phyloP scores from a whole-genome alignment of 2,888 invertebrate genomes.

The Megamerina dolium region DNA sequence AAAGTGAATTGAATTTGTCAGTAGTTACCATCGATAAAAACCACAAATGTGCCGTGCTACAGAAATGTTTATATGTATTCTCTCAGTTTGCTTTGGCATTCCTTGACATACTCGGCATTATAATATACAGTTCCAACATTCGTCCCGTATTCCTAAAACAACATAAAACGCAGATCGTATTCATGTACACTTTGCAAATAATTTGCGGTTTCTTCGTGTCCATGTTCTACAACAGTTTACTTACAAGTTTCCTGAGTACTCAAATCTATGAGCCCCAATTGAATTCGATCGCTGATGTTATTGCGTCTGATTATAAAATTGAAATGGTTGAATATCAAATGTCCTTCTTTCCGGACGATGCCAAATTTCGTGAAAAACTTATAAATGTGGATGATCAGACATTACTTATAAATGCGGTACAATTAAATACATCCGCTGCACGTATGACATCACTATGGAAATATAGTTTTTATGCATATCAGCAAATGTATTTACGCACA shows the following conservation, averaged over 20 bases:
- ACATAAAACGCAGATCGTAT: too few relatives aligned
- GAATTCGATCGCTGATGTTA: slow-evolving; percentile 11
- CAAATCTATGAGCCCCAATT: slow-evolving; percentile 12
- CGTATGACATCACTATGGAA: slow-evolving; percentile 10
- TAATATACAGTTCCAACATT: too few relatives aligned
- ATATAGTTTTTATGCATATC: slow-evolving; percentile 10
- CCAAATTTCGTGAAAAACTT: slow-evolving; percentile 4
- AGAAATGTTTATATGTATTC: too few relatives aligned
- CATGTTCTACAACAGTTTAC: too few relatives aligned
- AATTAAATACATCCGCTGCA: slow-evolving; percentile 11
- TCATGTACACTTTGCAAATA: neutral
- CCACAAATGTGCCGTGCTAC: too few relatives aligned
- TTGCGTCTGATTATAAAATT: slow-evolving; percentile 9
- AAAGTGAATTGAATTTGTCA: too few relatives aligned
- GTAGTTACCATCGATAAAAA: too few relatives aligned
- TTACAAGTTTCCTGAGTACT: too few relatives aligned
- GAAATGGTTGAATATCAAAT: slow-evolving; percentile 4
- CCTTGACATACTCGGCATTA: too few relatives aligned
- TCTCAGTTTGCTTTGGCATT: too few relatives aligned
- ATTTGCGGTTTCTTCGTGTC: neutral
- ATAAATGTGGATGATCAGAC: neutral
- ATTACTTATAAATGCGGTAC: slow-evolving; percentile 7
- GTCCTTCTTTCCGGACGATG: neutral
- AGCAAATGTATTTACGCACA: slow-evolving; percentile 9
- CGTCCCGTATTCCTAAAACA: too few relatives aligned